Evolutionary conservation across 2,797 vertebrate genomes (phyloP).

Genomic region (Poeciliopsis turneri): DNA sequence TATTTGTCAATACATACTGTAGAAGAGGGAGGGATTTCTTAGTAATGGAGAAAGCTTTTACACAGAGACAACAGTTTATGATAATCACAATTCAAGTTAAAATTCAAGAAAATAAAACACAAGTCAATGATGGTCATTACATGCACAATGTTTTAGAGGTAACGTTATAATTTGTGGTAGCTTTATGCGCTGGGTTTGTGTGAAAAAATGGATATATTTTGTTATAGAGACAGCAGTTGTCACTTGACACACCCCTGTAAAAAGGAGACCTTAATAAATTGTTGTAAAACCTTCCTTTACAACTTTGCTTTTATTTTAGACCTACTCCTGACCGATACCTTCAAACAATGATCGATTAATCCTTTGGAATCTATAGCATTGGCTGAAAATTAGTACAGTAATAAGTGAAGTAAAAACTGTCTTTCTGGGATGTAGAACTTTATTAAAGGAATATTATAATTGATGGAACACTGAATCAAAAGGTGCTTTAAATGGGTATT

Average conservation of each 20-base stretch:
- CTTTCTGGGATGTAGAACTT: neutral
- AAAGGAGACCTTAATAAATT: neutral
- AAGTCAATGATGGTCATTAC: neutral
- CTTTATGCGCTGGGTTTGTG: constrained; percentile 7
- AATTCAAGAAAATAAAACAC: neutral
- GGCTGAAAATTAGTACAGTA: neutral
- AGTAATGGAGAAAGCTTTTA: neutral
- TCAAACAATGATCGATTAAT: neutral
- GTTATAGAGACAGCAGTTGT: neutral
- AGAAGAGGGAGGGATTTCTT: constrained; percentile 17
- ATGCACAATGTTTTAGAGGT: neutral
- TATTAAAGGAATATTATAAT: neutral
- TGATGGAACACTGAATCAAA: neutral
- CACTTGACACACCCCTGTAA: neutral
- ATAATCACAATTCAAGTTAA: constrained; percentile 6
- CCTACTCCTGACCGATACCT: neutral
- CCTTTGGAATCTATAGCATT: neutral
- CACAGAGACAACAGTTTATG: constrained; percentile 17
- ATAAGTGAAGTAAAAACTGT: neutral
- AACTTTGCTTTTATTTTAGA: neutral
- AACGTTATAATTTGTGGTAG: constrained; percentile 5
- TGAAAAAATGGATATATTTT: neutral
- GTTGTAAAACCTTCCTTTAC: neutral
- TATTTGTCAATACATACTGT: constrained; percentile 11
- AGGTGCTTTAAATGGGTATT: neutral